Evolutionary conservation across 2,113 vertebrate species (phyloP), one percentile per base, ranked within the genome.

Genomic region (Myxocyprinus asiaticus): DNA sequence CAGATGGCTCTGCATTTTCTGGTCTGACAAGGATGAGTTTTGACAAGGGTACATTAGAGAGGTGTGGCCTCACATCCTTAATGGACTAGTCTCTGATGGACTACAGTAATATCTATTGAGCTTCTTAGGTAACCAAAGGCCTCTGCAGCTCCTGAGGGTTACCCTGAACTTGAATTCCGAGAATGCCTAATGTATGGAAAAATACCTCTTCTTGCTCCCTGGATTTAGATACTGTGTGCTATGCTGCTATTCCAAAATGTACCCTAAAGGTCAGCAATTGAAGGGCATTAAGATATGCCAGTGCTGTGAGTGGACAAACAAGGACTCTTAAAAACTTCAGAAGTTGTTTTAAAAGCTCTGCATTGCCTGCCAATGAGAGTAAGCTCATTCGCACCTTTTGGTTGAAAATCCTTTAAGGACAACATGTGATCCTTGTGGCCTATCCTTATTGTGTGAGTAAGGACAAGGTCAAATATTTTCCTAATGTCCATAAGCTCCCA

Each of bases 131-230:
- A 66, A 7, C 63, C 5, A 3, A 11, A 42, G 55, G 43, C 17
- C 8, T 64, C n/a, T 11, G 61, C 56, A 70, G 15, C 15, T 51
- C 55, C 68, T 5, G 2, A 58, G 51, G 61, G 67, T 73, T 9
- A 33, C 45, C 15, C 53, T 62, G 76, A 78, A 75, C 83, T 79
- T 61, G 62, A 70, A 84, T 82, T 81, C 79, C 69, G 9, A 67
- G 42, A 51, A 79, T 82, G 14, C 66, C 72, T 75, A 69, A 75
- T 4, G 33, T 69, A 56, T 17, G 3, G 58, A 53, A 43, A 66
- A 71, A 76, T 74, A 64, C 59, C 10, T 70, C 61, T 76, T 7
- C 17, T 64, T 61, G 17, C 42, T 48, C 67, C 69, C 55, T 55
- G 5, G 70, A 67, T 65, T 73, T 45, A 53, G 71, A 81, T 74